A percentile compares a stretch with the other conserved stretches of the same genome.
Evolutionary conservation across 2,113 vertebrate genomes (phyloP).

Genomic region (Pipra filicauda): DNA sequence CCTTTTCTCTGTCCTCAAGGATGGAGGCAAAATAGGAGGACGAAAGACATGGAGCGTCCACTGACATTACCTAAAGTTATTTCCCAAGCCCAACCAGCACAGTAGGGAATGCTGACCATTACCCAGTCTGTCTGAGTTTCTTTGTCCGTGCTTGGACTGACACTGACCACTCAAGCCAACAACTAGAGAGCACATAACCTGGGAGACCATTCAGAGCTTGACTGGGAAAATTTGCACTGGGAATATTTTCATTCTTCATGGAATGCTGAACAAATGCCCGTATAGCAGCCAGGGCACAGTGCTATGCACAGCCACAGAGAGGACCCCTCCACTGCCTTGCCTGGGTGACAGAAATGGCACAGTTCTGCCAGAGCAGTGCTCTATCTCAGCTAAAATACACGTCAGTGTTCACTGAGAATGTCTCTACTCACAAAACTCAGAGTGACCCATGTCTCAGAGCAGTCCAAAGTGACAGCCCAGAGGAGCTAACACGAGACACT

Average conservation of each 20-base stretch:
- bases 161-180: neutral
- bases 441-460: neutral
- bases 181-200: neutral
- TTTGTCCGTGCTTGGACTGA: neutral
- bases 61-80: neutral
- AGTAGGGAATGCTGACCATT: accelerated
- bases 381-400: neutral
- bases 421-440: neutral
- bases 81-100: neutral
- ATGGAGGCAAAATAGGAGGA: neutral
- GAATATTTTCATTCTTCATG: neutral
- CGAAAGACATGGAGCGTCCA: neutral
- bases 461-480: neutral
- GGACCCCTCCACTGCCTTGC: neutral
- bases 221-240: neutral
- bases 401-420: neutral
- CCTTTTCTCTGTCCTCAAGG: neutral
- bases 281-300: accelerated
- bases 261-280: neutral
- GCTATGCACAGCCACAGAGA: neutral
- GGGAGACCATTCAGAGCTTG: neutral
- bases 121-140: neutral
- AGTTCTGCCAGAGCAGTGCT: neutral
- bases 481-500: neutral
- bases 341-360: neutral